Evolutionary conservation across 1,140 invertebrate species (phyloP), one percentile per base, ranked within the genome.

Genomic region (Pseudobourletiella spinata): DNA sequence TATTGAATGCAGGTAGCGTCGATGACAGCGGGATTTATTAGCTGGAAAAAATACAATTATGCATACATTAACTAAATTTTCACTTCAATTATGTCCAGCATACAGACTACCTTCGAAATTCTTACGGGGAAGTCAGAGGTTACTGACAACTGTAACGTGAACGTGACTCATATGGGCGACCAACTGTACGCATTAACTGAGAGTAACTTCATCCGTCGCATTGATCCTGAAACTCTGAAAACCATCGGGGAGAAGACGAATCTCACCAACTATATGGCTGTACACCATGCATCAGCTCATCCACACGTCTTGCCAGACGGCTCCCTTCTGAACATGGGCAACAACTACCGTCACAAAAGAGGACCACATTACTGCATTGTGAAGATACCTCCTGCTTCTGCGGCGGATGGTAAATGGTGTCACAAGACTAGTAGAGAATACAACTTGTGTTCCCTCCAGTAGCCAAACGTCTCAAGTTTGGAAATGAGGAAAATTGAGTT

Each of bases 131-230:
- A 22, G 20, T n/a, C n/a, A n/a, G 18, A 48, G 6, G 59, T 67
- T n/a, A 74, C 70, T 1, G 77, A 78, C 63, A 78, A 78, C 61
- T 73, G 73, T 30, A 57, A 59, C 6, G 74, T 77, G 0, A 76
- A 74, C 22, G 63, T 76, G 3, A 71, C 65, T n/a, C 71, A 69
- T 52, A 70, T 72, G 52, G 72, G 72, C 11, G 75, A 78, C 65
- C 67, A 73, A 42, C 50, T 80, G 0, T 79, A 76, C 55, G 78
- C 78, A 15, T 67, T 74, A 29, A 78, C 77, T 2, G 79, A 80
- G 65, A 73, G 74, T 1, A 69, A 68, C 30, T 63, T 64, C 14
- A 71, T 79, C 29, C 70, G 72, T n/a, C 67, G 71, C 57, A 68
- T 80, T 28, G 73, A 79, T 64, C 71, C 73, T 1, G 70, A 74